Evolutionary conservation across 2,888 invertebrate species (phyloP).

Genomic region (Halictus quadricinctus): DNA sequence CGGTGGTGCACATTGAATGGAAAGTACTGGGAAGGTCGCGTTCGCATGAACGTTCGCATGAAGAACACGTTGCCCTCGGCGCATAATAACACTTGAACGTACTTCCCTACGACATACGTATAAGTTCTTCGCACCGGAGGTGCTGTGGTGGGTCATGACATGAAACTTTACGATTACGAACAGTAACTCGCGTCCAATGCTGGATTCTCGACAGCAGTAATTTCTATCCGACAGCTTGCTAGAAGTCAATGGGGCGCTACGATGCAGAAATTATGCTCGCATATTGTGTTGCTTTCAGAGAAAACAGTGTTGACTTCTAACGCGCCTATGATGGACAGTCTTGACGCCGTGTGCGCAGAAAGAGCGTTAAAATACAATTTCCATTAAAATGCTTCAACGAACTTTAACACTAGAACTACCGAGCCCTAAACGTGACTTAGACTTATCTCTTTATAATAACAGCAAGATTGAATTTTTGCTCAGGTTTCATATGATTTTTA

Average conservation of each 20-base stretch:
- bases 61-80: slow-evolving; percentile 39
- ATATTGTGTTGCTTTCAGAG: neutral
- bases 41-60: slow-evolving; percentile 27
- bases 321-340: neutral
- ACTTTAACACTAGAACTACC: too few relatives aligned
- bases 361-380: too few relatives aligned
- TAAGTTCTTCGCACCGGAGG: slow-evolving; percentile 11
- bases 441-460: too few relatives aligned
- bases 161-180: slow-evolving; percentile 36
- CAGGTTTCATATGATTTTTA: too few relatives aligned
- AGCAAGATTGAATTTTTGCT: too few relatives aligned
- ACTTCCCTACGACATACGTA: neutral
- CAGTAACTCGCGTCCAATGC: neutral
- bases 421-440: too few relatives aligned
- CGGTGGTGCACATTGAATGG: slow-evolving; percentile 35
- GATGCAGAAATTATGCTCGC: neutral
- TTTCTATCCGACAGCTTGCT: neutral
- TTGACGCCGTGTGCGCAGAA: neutral
- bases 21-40: slow-evolving; percentile 23
- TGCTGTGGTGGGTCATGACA: slow-evolving; percentile 22
- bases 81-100: slow-evolving; percentile 47
- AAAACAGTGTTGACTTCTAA: neutral
- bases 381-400: too few relatives aligned
- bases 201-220: neutral
- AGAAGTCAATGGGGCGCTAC: neutral